Evolutionary conservation across 2,888 invertebrate genomes (phyloP).

Genomic region (Chironomus tentans): DNA sequence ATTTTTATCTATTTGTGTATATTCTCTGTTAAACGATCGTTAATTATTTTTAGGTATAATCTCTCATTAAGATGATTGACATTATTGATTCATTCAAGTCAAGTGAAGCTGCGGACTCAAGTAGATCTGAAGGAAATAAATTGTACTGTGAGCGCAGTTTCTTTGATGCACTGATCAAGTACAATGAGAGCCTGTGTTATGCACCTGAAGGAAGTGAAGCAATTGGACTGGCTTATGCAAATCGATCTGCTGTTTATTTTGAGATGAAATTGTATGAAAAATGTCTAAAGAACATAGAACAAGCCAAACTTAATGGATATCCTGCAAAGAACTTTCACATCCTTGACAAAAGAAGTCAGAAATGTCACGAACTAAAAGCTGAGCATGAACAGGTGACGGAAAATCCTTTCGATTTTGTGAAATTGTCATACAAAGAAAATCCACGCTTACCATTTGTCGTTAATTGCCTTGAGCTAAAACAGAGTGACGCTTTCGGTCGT

Average conservation of each 20-base stretch:
- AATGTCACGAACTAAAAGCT: slow-evolving; percentile 42
- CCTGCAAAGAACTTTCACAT: slow-evolving; percentile 48
- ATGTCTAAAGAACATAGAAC: slow-evolving; percentile 58
- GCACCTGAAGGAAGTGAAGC: slow-evolving; percentile 43
- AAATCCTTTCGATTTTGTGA: neutral
- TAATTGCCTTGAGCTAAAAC: slow-evolving; percentile 51
- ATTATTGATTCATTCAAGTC: neutral
- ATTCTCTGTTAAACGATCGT: too few species aligned
- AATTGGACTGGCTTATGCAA: neutral
- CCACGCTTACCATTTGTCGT: slow-evolving; percentile 53
- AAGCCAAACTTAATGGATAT: slow-evolving; percentile 51
- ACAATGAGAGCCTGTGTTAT: slow-evolving; percentile 55
- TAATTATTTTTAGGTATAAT: too few species aligned
- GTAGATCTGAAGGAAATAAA: slow-evolving; percentile 1
- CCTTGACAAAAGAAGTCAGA: slow-evolving; percentile 48
- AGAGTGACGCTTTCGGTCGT: slow-evolving; percentile 53
- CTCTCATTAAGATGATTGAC: too few species aligned
- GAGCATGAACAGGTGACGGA: neutral
- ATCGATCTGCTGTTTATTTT: slow-evolving; percentile 66
- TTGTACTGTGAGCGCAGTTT: neutral
- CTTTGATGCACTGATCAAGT: slow-evolving; percentile 44
- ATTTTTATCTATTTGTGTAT: too few species aligned
- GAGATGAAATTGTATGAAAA: slow-evolving; percentile 54
- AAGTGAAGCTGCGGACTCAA: neutral
- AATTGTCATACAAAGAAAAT: slow-evolving; percentile 30